Conservation (phyloP, 2,113 vertebrate species). For the Pygoscelis adeliae region DNA sequence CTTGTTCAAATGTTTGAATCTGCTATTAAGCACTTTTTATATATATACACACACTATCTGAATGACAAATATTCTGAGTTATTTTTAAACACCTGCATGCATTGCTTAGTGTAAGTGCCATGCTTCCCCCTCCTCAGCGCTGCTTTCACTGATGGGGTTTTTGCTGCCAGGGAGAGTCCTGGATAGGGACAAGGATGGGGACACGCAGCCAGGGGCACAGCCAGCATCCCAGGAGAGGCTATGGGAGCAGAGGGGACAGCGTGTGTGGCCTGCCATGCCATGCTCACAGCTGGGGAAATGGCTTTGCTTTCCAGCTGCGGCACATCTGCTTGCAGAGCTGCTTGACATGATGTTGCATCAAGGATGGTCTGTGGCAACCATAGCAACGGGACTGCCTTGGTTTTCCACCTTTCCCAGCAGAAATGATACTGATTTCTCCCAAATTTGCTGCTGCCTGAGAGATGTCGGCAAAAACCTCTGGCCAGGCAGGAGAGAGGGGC, state of each 20-base stretch:
- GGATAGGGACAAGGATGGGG: background rate
- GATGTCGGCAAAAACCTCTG: background rate
- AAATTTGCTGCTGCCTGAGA: background rate
- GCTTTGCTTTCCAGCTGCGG: background rate
- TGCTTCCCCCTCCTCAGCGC: background rate
- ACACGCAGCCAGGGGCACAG: background rate
- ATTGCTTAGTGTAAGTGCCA: background rate
- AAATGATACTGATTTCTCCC: background rate
- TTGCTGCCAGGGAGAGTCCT: background rate
- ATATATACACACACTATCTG: background rate
- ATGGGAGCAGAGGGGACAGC: background rate
- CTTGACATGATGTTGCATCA: background rate
- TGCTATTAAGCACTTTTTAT: background rate
- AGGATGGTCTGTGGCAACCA: background rate
- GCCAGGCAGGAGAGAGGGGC: background rate
- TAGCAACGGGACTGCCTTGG: constrained; percentile 3
- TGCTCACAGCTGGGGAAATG: background rate
- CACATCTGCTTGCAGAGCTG: constrained; percentile 24
- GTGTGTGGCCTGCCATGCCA: background rate
- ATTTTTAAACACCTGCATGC: background rate
- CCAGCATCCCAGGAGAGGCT: background rate
- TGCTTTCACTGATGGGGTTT: background rate
- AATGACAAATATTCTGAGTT: background rate
- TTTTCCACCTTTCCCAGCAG: background rate
- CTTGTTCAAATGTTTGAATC: background rate